These are phyloP conservation scores for Amitus sp. DNA, from an alignment of 2,888 invertebrate genomes.

Conservation along the genomic window DNA sequence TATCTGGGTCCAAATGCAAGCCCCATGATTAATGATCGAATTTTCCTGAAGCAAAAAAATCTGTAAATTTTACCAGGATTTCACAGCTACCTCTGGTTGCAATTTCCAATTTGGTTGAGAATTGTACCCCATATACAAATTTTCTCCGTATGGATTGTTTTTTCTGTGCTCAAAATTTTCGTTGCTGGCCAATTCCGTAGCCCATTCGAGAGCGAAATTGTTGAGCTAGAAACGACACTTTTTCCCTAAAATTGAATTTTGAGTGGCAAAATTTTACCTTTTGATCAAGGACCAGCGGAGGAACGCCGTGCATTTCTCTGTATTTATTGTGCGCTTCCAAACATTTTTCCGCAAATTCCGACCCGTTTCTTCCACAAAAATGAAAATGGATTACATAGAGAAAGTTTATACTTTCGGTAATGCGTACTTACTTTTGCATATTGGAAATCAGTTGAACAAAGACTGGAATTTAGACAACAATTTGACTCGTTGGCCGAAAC, in stretches of 20 bases:
- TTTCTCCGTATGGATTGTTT: constrained; percentile 52
- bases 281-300: constrained; percentile 46
- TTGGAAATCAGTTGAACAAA: not conserved
- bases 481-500: not conserved
- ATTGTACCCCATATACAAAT: constrained; percentile 45
- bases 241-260: not conserved
- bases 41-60: no score
- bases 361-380: no score
- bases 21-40: no score
- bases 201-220: constrained; percentile 54
- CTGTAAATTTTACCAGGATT: constrained; percentile 46
- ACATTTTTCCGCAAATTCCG: constrained; percentile 46
- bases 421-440: constrained; percentile 30
- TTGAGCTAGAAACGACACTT: constrained; percentile 44
- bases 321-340: constrained; percentile 52
- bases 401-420: not conserved
- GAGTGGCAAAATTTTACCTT: constrained; percentile 48
- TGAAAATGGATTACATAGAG: not conserved
- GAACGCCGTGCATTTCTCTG: constrained; percentile 48
- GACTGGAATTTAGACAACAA: constrained; percentile 1
- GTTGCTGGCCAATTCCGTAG: constrained; percentile 45
- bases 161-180: constrained; percentile 44
- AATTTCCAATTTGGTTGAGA: constrained; percentile 38
- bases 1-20: no score
- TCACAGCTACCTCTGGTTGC: constrained; percentile 40